Evolutionary conservation across 2,888 invertebrate species (phyloP), one percentile per base, ranked within the genome.

Genomic region (Carcina quercana): DNA sequence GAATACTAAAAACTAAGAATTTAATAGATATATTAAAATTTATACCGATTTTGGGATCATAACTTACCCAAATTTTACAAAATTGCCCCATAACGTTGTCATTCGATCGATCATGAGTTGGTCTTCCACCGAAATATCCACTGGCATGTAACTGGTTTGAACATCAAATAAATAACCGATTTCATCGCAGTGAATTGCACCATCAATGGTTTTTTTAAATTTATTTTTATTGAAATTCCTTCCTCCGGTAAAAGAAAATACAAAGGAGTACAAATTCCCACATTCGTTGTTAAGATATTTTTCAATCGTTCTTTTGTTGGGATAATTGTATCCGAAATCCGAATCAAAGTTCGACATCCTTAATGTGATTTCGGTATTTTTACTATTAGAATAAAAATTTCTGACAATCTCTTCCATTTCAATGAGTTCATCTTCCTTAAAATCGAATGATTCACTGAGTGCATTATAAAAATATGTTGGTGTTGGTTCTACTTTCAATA

Each of bases 1-100:
- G n/a, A n/a, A n/a, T n/a, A n/a, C n/a, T n/a, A n/a, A n/a, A n/a
- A n/a, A n/a, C n/a, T n/a, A n/a, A n/a, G n/a, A n/a, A n/a, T n/a
- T n/a, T n/a, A n/a, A n/a, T n/a, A n/a, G n/a, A n/a, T n/a, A n/a
- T n/a, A n/a, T n/a, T n/a, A n/a, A n/a, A n/a, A n/a, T n/a, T n/a
- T n/a, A n/a, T n/a, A n/a, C n/a, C n/a, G n/a, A n/a, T n/a, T n/a
- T n/a, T n/a, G n/a, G n/a, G n/a, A n/a, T n/a, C n/a, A n/a, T n/a
- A 13, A 20, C 28, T 24, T 17, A 33, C 33, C 28, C 15, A 13
- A 15, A 33, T 13, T 33, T 33, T 2, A 24, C 33, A 13, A 33
- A 33, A 13, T 33, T 33, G 5, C 28, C 59, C 75, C 76, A 78
- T 53, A 76, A 51, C 0, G 55, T 55, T 0, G 74, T 74, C 42